phyloP scores from a whole-genome alignment of 2,888 invertebrate species.

The Caenorhabditis angaria region DNA sequence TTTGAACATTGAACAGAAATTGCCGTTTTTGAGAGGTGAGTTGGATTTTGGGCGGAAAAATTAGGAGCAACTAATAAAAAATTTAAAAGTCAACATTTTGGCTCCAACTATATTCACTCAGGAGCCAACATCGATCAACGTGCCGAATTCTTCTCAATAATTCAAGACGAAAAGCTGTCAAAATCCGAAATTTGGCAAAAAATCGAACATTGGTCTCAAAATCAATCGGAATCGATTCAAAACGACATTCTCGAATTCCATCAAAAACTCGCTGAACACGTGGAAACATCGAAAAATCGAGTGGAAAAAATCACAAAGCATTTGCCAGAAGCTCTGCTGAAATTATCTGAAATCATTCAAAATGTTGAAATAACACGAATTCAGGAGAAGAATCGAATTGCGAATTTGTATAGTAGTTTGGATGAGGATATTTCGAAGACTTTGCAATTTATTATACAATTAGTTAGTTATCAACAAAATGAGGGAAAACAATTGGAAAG shows the following conservation, averaged over 20 bases:
- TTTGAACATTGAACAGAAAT: neutral
- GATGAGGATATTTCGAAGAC: conserved; percentile 40
- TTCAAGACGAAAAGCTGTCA: neutral
- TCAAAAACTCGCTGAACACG: conserved; percentile 28
- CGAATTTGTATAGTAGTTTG: conserved; percentile 25
- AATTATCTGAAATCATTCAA: conserved; percentile 33
- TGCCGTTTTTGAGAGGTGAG: neutral
- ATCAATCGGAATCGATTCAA: conserved; percentile 11
- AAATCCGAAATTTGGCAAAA: conserved; percentile 5
- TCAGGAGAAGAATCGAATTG: conserved; percentile 37
- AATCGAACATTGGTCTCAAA: neutral
- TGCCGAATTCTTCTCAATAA: neutral
- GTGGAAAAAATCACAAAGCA: conserved; percentile 31
- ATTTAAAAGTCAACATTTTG: too few species aligned
- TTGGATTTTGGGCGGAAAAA: neutral
- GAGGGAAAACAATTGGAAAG: conserved; percentile 32
- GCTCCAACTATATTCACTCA: too few species aligned
- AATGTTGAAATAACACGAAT: conserved; percentile 33
- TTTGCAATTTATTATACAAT: conserved; percentile 37
- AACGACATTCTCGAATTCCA: conserved; percentile 35
- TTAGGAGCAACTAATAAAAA: too few species aligned
- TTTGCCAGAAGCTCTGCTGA: conserved; percentile 32
- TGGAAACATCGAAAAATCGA: conserved; percentile 30
- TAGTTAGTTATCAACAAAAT: conserved; percentile 40
- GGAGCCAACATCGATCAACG: conserved; percentile 1